Base-by-base conservation (phyloP, 1,140 invertebrate genomes). In the Linepithema humile region DNA sequence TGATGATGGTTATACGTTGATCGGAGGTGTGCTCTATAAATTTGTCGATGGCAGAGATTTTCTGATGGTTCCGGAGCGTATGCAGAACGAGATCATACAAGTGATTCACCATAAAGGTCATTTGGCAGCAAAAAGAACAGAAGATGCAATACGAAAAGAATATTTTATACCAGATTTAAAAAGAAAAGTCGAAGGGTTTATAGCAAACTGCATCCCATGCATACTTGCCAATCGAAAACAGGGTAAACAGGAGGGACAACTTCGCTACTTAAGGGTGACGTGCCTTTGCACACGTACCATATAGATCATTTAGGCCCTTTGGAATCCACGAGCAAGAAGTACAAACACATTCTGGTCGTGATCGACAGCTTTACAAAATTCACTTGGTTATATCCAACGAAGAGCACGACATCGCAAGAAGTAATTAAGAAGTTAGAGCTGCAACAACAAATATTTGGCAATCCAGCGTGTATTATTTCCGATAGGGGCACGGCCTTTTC, bases 111-210 rank as follows among this genome's bases (percentile, higher is more conserved):
- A 75, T 4, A 75, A 75, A 4, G 40, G n/a, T n/a, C n/a, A n/a
- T n/a, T n/a, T n/a, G n/a, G n/a, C n/a, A n/a, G n/a, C n/a, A n/a
- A n/a, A n/a, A 57, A 2, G 57, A 17, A 75, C 23, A 0, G 57
- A 60, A 32, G 23, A 75, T 29, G 12, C 29, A 3, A 45, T 74
- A 7, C 6, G 35, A 5, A n/a, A 40, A 32, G 15, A 75, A 7
- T 75, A 75, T 60, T 75, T 12, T 60, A 62, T 75, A 43, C 73
- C 3, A 0, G 57, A 75, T 17, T 60, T 75, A 17, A 75, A 48
- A 6, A 15, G 10, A 15, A 73, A 73, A 57, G 17, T 73, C 1
- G 2, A 35, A 9, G 17, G 35, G 0, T 35, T 7, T 2, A 73
- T 73, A 15, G 48, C 4, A 1, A 50, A 48, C 35, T 72, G 70